Evolutionary conservation across 2,888 invertebrate genomes (phyloP), one percentile per base, ranked within the genome.

Genomic region (Hemithea aestivaria): DNA sequence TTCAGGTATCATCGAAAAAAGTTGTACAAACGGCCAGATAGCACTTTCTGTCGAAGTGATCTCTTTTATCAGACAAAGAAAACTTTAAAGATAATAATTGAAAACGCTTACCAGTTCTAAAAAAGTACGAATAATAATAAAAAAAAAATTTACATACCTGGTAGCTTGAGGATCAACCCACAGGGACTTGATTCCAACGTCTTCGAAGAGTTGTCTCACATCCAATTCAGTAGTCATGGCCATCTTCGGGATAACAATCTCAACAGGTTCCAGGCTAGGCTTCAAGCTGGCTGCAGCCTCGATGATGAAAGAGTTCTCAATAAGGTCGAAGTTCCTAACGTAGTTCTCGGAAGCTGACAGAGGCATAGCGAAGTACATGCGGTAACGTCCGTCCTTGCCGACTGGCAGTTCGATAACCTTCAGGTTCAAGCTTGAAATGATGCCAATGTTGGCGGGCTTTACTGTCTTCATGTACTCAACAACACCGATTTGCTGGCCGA

Each of bases 371-470:
- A 62, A 46, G 8, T 66, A 12, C 59, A 67, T 61, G 1, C 47
- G 48, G 22, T 61, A 71, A 9, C 63, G 48, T 0, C 58, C 58
- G 1, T 58, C 41, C 0, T 12, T 21, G 0, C 70, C 69, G 0
- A 70, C 57, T 0, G 69, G 68, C 1, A 71, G 34, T 27, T 66
- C 63, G 7, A 70, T 5, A 0, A 64, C 48, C 29, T 66, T 70
- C 2, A 57, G 45, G 8, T 61, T 51, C 20, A 58, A 23, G 6
- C 54, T 35, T 0, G 61, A 61, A 5, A 64, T 35, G 1, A 62
- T 47, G 0, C 58, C 56, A 7, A 67, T 20, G 1, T 56, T 59
- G 2, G 2, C 35, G 24, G 10, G 62, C 64, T 7, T 43, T 40
- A 33, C 47, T 62, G 23, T 43, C 11, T 39, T 53, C 59, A 70